These are phyloP conservation scores for Lochmaea capreae DNA, from an alignment of 2,888 invertebrate species.

Conservation along the genomic window DNA sequence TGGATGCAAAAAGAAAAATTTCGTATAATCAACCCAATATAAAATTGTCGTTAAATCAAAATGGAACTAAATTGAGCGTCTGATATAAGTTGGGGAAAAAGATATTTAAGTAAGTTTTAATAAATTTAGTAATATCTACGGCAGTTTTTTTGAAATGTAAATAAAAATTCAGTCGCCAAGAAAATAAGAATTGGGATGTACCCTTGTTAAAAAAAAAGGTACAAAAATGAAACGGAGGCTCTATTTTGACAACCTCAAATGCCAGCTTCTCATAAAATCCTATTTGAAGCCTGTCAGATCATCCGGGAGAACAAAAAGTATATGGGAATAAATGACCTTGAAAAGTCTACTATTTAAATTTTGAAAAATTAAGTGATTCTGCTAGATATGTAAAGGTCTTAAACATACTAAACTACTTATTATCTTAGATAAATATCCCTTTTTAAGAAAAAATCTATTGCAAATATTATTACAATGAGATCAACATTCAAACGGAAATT, in stretches of 20 bases:
- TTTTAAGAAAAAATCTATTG: not conserved
- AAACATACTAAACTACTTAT: conserved; percentile 9
- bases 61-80: not conserved
- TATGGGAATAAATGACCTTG: too few species aligned
- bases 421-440: conserved; percentile 8
- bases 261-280: too few species aligned
- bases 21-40: not conserved
- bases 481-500: not conserved
- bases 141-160: not conserved
- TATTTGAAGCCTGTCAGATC: too few species aligned
- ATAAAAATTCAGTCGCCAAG: too few species aligned
- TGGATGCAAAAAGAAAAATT: too few species aligned
- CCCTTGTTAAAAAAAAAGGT: too few species aligned
- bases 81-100: not conserved
- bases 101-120: not conserved
- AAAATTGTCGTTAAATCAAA: not conserved
- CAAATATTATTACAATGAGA: conserved; percentile 7
- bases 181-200: too few species aligned
- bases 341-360: too few species aligned
- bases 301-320: too few species aligned
- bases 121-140: not conserved
- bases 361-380: too few species aligned
- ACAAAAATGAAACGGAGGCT: too few species aligned
- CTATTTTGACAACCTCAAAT: too few species aligned
- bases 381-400: not conserved